Percentiles rank a stretch among this genome's conserved stretches.
Evolutionary conservation across 2,797 vertebrate genomes (phyloP).

Genomic region (Danio choprae): DNA sequence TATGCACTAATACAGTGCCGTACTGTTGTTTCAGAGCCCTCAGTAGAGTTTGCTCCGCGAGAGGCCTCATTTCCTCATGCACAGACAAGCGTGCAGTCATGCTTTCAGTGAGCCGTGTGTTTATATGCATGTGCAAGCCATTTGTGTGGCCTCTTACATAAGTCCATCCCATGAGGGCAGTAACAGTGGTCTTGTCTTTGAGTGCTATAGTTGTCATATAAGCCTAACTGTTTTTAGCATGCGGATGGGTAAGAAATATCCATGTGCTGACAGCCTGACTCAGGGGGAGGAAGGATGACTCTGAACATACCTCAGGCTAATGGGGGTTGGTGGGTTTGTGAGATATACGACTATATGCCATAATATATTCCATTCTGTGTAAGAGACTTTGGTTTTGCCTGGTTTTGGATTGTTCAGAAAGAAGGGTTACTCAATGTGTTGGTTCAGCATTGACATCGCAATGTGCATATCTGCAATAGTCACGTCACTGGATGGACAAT

Average conservation of each 20-base stretch:
- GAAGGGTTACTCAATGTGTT: no score
- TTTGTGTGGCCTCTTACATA: conserved; percentile 15
- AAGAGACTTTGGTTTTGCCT: neutral
- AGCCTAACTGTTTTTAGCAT: conserved; percentile 37
- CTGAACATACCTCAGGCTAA: conserved; percentile 17
- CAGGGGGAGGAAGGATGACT: neutral
- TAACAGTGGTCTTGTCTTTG: neutral
- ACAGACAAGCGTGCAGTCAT: neutral
- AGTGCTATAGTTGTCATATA: conserved; percentile 10
- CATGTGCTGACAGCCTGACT: neutral
- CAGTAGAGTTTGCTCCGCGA: neutral
- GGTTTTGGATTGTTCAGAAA: no score
- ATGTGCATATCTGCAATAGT: no score
- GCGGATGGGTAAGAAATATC: conserved; percentile 21
- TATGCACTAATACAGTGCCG: neutral
- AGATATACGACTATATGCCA: neutral
- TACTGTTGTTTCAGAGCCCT: neutral
- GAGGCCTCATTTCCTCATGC: conserved; percentile 3
- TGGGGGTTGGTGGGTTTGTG: neutral
- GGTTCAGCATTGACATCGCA: no score
- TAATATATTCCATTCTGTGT: neutral
- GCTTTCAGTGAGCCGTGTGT: neutral
- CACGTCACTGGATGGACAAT: no score
- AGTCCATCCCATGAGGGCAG: neutral
- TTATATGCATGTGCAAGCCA: neutral